Evolutionary conservation across 2,113 vertebrate species (phyloP).

Genomic region (Syrmaticus mikado): DNA sequence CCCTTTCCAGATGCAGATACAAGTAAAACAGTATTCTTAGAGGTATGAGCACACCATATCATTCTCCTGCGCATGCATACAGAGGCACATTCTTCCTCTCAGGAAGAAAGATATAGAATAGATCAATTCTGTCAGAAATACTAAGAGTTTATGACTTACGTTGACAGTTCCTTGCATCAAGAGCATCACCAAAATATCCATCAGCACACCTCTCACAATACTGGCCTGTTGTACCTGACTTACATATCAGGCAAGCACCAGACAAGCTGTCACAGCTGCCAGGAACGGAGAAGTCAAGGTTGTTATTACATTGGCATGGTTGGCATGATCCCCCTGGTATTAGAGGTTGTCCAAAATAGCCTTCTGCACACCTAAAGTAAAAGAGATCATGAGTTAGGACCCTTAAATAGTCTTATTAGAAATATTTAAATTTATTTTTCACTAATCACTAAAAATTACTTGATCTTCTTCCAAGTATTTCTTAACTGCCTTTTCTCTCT

Average conservation of each 20-base stretch:
- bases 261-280: constrained; percentile 93
- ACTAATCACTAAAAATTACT: not conserved
- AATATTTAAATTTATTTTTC: constrained; percentile 28
- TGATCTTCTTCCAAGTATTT: constrained; percentile 26
- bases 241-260: constrained; percentile 92
- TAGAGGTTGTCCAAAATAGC: constrained; percentile 89
- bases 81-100: constrained; percentile 37
- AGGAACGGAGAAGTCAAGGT: constrained; percentile 89
- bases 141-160: constrained; percentile 85
- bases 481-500: not conserved
- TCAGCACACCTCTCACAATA: constrained; percentile 89
- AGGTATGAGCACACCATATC: not conserved
- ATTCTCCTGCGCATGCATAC: not conserved
- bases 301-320: constrained; percentile 90
- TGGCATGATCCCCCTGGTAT: constrained; percentile 89
- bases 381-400: constrained; percentile 53
- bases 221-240: constrained; percentile 86
- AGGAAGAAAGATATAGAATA: constrained; percentile 43
- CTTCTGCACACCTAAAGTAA: constrained; percentile 88
- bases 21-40: not conserved
- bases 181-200: constrained; percentile 92
- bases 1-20: not conserved
- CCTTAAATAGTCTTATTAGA: not conserved
- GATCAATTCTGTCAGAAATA: constrained; percentile 76
- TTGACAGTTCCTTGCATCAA: constrained; percentile 88